Conservation (phyloP, 2,888 invertebrate genomes). For the Cryptocheilus praepositus region DNA sequence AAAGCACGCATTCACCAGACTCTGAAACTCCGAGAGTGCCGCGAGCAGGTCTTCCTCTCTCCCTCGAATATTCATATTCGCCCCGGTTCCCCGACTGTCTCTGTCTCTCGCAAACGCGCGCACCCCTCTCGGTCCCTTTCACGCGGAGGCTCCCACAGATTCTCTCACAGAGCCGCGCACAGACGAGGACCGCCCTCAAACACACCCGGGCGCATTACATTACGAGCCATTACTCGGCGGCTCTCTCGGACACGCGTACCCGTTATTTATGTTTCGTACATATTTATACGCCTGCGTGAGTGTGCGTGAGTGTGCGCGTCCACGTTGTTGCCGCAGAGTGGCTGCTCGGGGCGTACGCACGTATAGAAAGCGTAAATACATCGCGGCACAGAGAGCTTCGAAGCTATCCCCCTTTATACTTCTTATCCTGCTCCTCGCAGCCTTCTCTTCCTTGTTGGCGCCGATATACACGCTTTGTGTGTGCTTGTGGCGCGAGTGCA, state of each 20-base stretch:
- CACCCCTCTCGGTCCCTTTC: not conserved
- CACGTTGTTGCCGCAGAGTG: conserved; percentile 6
- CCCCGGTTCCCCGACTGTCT: conserved; percentile 4
- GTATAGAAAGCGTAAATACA: too few relatives aligned
- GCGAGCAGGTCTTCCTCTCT: conserved; percentile 15
- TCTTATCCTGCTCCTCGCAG: not conserved
- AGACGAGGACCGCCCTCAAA: conserved; percentile 18
- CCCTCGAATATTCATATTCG: conserved; percentile 19
- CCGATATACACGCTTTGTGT: too few relatives aligned
- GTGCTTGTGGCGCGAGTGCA: too few relatives aligned
- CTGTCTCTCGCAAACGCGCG: conserved; percentile 10
- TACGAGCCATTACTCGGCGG: conserved; percentile 33
- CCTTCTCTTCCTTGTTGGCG: too few relatives aligned
- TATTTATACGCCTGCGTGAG: not conserved
- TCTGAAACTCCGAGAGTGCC: conserved; percentile 27
- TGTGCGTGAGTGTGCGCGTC: conserved; percentile 2
- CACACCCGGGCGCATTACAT: conserved; percentile 24
- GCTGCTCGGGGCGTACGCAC: too few relatives aligned
- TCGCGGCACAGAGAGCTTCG: too few relatives aligned
- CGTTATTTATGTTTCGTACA: conserved; percentile 40
- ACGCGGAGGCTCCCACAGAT: too few relatives aligned
- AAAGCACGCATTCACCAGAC: conserved; percentile 31
- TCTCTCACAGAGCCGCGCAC: conserved; percentile 3
- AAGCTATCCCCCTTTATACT: not conserved
- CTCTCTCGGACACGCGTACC: conserved; percentile 27